A percentile compares a stretch with the other conserved stretches of the same genome.
Conservation (phyloP, 2,888 invertebrate species). For the Coremacera marginata region DNA sequence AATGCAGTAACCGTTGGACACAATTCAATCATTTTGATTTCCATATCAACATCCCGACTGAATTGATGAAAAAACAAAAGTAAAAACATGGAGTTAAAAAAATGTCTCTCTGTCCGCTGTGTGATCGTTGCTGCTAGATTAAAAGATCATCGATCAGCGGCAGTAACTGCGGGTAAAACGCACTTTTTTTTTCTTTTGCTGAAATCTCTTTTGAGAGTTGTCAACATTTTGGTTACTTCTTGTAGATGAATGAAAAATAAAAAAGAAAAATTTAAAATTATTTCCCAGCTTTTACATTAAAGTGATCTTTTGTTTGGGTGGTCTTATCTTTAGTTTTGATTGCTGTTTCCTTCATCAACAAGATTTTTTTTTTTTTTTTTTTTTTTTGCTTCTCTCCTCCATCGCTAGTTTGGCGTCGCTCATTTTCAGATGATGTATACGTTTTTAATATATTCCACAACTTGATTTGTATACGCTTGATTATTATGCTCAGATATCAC, state of each 20-base stretch:
- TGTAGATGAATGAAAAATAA: background rate
- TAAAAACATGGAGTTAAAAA: background rate
- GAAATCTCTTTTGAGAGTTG: conserved; percentile 1
- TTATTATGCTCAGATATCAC: conserved; percentile 43
- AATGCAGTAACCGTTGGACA: conserved; percentile 53
- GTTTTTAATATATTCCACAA: conserved; percentile 43
- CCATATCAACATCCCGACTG: conserved; percentile 26
- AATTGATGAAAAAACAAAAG: background rate
- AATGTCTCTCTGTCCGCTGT: background rate
- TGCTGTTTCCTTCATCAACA: conserved; percentile 58
- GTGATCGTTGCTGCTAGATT: conserved; percentile 62
- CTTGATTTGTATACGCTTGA: conserved; percentile 61
- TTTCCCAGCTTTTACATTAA: conserved; percentile 30
- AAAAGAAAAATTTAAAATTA: conserved; percentile 18
- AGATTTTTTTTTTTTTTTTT: conserved; percentile 5
- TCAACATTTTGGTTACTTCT: conserved; percentile 21
- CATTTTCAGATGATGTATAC: conserved; percentile 34
- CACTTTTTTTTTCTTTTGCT: conserved; percentile 22
- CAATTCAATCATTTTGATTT: conserved; percentile 62
- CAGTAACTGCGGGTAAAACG: background rate
- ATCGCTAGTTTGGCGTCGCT: background rate
- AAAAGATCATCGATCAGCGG: conserved; percentile 58
- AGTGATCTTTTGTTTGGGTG: conserved; percentile 53
- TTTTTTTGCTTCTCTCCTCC: background rate
- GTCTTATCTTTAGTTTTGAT: conserved; percentile 61